phyloP scores from a whole-genome alignment of 2,113 vertebrate species.

The Piprites chloris region DNA sequence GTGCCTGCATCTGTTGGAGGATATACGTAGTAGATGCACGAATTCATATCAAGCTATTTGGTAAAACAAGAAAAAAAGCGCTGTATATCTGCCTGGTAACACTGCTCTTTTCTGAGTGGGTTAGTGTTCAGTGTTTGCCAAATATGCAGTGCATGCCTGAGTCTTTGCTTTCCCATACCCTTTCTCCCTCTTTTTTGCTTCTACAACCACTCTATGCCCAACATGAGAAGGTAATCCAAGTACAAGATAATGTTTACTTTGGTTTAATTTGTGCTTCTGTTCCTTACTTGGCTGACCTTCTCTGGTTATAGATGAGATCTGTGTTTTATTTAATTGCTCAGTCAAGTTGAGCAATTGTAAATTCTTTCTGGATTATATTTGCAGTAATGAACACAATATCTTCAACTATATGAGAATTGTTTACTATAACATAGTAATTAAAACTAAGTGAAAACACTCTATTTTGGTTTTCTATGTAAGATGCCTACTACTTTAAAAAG shows the following conservation, averaged over 20 bases:
- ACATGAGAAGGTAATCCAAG: neutral
- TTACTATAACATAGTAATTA: neutral
- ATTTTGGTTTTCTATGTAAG: neutral
- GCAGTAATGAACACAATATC: neutral
- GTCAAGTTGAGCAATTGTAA: neutral
- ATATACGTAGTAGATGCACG: neutral
- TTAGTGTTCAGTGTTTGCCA: neutral
- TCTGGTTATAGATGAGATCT: neutral
- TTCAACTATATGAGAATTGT: neutral
- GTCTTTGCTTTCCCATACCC: neutral
- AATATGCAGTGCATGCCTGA: neutral
- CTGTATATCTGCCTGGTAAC: neutral
- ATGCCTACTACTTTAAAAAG: neutral
- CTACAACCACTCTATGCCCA: neutral
- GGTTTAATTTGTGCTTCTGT: neutral
- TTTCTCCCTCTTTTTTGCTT: neutral
- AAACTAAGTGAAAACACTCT: neutral
- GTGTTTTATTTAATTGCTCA: neutral
- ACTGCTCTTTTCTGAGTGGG: neutral
- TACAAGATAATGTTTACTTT: conserved; percentile 10
- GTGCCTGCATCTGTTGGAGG: neutral
- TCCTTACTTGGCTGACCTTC: neutral
- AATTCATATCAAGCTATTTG: neutral
- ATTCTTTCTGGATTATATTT: neutral
- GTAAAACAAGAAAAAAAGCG: neutral